A percentile compares a stretch with the other conserved stretches of the same genome.
These are phyloP conservation scores for Leguminivora glycinivorella DNA, from an alignment of 1,140 invertebrate species.

Conservation along the genomic window DNA sequence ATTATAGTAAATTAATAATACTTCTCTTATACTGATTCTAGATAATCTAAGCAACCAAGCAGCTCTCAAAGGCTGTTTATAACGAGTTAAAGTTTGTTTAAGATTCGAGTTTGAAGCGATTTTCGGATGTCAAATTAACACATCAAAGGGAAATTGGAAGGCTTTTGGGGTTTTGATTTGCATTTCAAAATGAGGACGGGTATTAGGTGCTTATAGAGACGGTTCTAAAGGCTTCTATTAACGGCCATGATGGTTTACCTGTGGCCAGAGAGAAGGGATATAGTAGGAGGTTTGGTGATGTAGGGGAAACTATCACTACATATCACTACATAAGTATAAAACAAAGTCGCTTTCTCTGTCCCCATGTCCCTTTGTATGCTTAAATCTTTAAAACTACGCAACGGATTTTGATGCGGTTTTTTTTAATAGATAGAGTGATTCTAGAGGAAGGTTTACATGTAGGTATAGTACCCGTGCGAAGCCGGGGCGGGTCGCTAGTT, in stretches of 20 bases:
- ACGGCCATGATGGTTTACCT: background rate
- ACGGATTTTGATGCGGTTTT: too few relatives aligned
- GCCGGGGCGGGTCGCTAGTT: too few relatives aligned
- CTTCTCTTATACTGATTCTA: conserved; percentile 1
- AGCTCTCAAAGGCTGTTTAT: background rate
- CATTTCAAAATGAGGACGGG: conserved; percentile 21
- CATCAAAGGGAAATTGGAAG: conserved; percentile 16
- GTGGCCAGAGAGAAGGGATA: too few relatives aligned
- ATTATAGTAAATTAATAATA: conserved; percentile 22
- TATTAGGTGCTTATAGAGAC: conserved; percentile 4
- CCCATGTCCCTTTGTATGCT: too few relatives aligned
- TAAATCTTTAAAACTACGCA: too few relatives aligned
- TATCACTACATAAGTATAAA: too few relatives aligned
- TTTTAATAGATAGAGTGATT: too few relatives aligned
- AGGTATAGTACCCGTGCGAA: too few relatives aligned
- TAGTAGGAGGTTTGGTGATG: too few relatives aligned
- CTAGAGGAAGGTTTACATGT: too few relatives aligned
- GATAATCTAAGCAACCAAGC: conserved; percentile 2
- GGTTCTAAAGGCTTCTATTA: conserved; percentile 1
- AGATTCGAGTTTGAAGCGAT: conserved; percentile 18
- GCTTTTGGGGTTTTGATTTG: conserved; percentile 28
- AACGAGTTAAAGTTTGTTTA: conserved; percentile 26
- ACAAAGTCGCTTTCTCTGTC: too few relatives aligned
- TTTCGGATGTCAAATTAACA: conserved; percentile 26
- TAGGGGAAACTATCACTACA: too few relatives aligned